A percentile compares a stretch with the other conserved stretches of the same genome.
Conservation (phyloP, 2,888 invertebrate species). For the Scelioninae gen. 1 region DNA sequence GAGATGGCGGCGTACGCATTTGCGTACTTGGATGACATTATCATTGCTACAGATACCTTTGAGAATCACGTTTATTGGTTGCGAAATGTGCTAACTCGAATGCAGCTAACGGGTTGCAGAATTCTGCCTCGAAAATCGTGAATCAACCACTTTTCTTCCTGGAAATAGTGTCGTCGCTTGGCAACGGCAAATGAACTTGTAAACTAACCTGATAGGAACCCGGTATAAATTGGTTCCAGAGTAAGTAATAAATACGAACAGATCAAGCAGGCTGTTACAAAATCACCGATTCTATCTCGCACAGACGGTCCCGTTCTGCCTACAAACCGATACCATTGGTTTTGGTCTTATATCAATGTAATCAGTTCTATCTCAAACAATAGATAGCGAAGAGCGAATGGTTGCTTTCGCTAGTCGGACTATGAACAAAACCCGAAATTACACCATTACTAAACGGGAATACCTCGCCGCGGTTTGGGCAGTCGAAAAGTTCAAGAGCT, state of each 20-base stretch:
- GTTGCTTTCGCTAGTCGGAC: conserved; percentile 13
- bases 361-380: neutral
- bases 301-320: neutral
- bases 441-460: neutral
- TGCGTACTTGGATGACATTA: neutral
- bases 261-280: neutral
- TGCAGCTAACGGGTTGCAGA: neutral
- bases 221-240: conserved; percentile 5
- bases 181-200: neutral
- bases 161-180: conserved; percentile 52
- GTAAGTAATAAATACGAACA: neutral
- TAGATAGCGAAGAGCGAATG: neutral
- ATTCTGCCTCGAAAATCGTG: conserved; percentile 33
- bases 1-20: neutral
- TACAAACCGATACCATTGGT: neutral
- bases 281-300: neutral
- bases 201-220: neutral
- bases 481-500: neutral
- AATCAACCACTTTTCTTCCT: conserved; percentile 72
- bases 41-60: neutral
- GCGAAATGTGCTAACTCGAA: neutral
- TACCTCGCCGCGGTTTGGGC: neutral
- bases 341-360: neutral
- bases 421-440: conserved; percentile 6
- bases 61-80: neutral